phyloP scores from a whole-genome alignment of 2,797 vertebrate genomes.

The Sciurus vulgaris region DNA sequence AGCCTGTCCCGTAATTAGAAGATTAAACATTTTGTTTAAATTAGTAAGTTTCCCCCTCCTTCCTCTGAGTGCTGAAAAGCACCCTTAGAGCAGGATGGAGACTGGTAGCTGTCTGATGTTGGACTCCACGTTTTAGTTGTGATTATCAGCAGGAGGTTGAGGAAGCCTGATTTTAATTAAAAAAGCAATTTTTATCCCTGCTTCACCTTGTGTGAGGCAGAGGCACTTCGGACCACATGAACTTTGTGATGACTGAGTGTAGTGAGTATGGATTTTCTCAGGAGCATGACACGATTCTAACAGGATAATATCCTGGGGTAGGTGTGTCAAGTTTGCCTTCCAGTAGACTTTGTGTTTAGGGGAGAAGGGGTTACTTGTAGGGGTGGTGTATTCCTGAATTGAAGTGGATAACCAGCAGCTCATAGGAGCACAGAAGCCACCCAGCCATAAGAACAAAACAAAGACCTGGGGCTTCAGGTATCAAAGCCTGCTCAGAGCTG shows the following conservation, averaged over 20 bases:
- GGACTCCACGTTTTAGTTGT: neutral
- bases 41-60: constrained; percentile 55
- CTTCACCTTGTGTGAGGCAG: constrained; percentile 43
- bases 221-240: constrained; percentile 51
- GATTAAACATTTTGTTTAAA: constrained; percentile 82
- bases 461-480: neutral
- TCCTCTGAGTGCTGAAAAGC: constrained; percentile 49
- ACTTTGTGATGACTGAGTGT: neutral
- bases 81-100: constrained; percentile 51
- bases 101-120: neutral
- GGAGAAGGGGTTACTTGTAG: neutral
- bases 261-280: constrained; percentile 1
- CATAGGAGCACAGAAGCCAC: neutral
- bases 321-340: constrained; percentile 2
- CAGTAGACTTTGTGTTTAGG: neutral
- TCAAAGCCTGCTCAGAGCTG: neutral
- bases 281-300: neutral
- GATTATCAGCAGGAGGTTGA: constrained; percentile 64
- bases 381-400: neutral
- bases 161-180: constrained; percentile 74
- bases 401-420: constrained; percentile 40
- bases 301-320: neutral
- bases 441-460: neutral
- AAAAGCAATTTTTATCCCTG: constrained; percentile 65
- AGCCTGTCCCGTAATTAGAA: constrained; percentile 77